Conservation (phyloP, 2,113 vertebrate species). For the Cebidichthys violaceus region DNA sequence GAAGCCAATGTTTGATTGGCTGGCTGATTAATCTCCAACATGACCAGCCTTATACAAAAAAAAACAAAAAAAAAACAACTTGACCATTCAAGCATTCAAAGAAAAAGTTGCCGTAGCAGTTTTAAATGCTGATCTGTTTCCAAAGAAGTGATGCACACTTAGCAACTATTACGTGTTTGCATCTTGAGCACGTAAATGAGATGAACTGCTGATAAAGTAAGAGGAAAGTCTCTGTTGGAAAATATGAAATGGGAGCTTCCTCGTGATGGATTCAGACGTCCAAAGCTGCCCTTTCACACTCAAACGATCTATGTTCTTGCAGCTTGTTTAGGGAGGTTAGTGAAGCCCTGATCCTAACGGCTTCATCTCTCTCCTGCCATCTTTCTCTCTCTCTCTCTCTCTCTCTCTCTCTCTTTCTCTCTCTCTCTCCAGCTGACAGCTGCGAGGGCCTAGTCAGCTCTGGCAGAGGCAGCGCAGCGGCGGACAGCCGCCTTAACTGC, state of each 20-base stretch:
- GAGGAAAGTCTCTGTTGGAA: not conserved
- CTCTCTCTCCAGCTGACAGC: conserved; percentile 62
- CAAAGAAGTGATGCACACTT: conserved; percentile 28
- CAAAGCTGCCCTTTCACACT: conserved; percentile 54
- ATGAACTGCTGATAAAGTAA: conserved; percentile 36
- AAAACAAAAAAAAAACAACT: not conserved
- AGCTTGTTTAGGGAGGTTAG: conserved; percentile 42
- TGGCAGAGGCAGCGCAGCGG: conserved; percentile 63
- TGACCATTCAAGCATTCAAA: conserved; percentile 17
- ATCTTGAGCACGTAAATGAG: conserved; percentile 1
- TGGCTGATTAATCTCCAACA: conserved; percentile 61
- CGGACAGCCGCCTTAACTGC: conserved; percentile 63
- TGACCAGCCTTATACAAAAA: conserved; percentile 50
- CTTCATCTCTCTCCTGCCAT: conserved; percentile 15
- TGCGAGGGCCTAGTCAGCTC: conserved; percentile 50
- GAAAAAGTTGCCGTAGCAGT: conserved; percentile 14
- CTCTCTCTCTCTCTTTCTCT: not conserved
- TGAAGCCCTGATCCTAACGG: conserved; percentile 22
- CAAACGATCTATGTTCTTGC: conserved; percentile 18
- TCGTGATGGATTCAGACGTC: conserved; percentile 19
- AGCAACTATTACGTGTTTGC: conserved; percentile 10
- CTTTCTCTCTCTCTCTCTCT: conserved; percentile 8
- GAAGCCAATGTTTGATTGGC: conserved; percentile 73
- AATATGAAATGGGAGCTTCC: conserved; percentile 22
- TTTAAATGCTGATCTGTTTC: conserved; percentile 24